Conservation (phyloP, 2,113 vertebrate species). For the Helogale parvula region DNA sequence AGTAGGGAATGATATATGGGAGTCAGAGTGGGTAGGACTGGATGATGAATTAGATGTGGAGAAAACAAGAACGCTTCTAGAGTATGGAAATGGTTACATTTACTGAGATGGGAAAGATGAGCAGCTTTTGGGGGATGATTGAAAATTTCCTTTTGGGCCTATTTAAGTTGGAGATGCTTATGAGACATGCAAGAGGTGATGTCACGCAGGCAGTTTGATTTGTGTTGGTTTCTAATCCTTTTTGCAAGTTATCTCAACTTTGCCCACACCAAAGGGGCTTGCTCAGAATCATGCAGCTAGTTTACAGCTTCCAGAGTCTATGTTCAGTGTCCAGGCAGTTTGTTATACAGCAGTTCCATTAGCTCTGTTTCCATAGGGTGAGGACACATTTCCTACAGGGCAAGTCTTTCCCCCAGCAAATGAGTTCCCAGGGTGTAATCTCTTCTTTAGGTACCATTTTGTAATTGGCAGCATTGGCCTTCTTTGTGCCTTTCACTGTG, state of each 20-base stretch:
- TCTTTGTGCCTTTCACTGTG: background rate
- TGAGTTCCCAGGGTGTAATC: background rate
- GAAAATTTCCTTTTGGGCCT: background rate
- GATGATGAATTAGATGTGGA: background rate
- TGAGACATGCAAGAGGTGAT: background rate
- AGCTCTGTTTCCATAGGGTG: background rate
- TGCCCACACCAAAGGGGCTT: background rate
- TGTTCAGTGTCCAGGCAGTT: background rate
- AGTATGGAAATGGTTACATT: background rate
- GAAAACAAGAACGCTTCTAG: background rate
- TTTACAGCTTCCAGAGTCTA: background rate
- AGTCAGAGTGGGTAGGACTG: background rate
- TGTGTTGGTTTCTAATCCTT: conserved; percentile 10
- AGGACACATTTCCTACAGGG: background rate
- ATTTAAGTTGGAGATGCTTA: background rate
- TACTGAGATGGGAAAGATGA: background rate
- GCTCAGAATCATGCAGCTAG: background rate
- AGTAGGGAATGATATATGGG: background rate
- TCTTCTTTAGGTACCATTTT: background rate
- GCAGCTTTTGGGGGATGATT: background rate
- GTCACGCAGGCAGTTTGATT: background rate
- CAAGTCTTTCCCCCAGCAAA: background rate
- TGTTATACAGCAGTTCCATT: background rate
- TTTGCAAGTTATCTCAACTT: background rate
- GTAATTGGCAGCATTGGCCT: background rate